Evolutionary conservation across 2,113 vertebrate species (phyloP), one percentile per base, ranked within the genome.

Genomic region (Osmerus eperlanus): DNA sequence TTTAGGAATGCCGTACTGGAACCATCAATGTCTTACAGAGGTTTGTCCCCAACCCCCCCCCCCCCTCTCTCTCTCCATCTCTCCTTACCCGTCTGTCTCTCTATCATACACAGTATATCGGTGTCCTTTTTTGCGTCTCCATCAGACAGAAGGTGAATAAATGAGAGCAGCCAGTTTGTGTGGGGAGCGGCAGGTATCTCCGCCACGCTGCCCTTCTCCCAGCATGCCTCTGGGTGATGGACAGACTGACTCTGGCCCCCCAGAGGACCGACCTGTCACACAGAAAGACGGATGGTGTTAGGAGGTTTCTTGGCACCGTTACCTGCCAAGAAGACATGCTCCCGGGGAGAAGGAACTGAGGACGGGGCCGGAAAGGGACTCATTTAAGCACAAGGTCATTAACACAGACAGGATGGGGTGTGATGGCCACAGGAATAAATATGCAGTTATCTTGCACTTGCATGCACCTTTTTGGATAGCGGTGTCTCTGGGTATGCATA

Each of bases 261-360:
- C 61, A 23, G 52, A 77, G 69, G 65, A 52, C 72, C 72, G 58
- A 53, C 60, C 78, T 86, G 81, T 89, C 81, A 86, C 78, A 60
- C 64, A 63, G 72, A 55, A 86, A 86, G 85, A 91, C 79, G 67
- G 81, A 89, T 88, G 81, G 81, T 79, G 58, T 70, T 64, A 64
- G 56, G 66, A 75, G 64, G 81, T 84, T 81, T 86, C 75, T 69
- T 62, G 68, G 75, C 71, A 67, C n/a, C 21, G 58, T 47, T 70
- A 73, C 75, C 78, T 85, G 78, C 76, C 70, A 77, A 74, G 78
- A 80, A 79, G 73, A 78, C 70, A 55, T 21, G 23, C 58, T 71
- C 32, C 11, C 23, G 66, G 70, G 67, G 69, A 70, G 67, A 78
- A 54, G 18, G 21, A 65, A 36, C 36, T 47, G 55, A 28, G 16